phyloP scores from a whole-genome alignment of 1,140 invertebrate species.

The Brachionus plicatilis region DNA sequence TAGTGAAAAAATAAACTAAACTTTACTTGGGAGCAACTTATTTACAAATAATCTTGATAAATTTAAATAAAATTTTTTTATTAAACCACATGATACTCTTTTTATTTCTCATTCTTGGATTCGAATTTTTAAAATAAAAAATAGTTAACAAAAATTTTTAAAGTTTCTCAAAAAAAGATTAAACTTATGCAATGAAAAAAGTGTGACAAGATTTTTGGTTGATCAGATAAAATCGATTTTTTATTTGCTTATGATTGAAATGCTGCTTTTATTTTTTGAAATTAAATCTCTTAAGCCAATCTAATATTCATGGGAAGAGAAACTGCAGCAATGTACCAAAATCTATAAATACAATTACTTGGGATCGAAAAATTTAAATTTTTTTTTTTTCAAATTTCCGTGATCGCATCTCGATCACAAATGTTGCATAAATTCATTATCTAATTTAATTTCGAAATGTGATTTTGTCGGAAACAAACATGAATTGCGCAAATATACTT shows the following conservation, averaged over 20 bases:
- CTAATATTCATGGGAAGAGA: background rate
- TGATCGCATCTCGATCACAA: background rate
- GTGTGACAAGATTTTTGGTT: background rate
- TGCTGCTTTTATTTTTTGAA: background rate
- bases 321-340: background rate
- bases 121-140: no score
- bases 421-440: background rate
- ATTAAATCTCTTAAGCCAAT: background rate
- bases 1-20: no score
- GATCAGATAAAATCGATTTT: background rate
- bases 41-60: no score
- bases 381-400: background rate
- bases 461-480: background rate
- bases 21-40: no score
- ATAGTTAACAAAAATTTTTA: background rate
- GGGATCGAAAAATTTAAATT: background rate
- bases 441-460: background rate
- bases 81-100: no score
- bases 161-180: background rate
- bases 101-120: no score
- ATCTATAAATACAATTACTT: background rate
- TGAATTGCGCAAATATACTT: background rate
- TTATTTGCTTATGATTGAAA: background rate
- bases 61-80: no score
- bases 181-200: background rate